These are phyloP conservation scores for Nymphalis c-album DNA, from an alignment of 2,888 invertebrate species.

Conservation along the genomic window DNA sequence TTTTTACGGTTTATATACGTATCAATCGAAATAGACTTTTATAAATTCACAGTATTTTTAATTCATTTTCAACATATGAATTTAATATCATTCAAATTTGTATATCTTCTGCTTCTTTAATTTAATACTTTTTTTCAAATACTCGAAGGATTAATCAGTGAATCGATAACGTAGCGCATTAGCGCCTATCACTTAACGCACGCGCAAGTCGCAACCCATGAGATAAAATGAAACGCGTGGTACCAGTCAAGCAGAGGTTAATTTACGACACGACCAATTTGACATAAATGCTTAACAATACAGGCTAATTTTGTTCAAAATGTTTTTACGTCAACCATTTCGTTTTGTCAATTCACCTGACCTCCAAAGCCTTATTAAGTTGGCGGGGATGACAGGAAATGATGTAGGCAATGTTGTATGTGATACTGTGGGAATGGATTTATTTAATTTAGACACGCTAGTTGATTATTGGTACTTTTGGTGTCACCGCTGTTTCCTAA, in stretches of 20 bases:
- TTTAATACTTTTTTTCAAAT: too few relatives aligned
- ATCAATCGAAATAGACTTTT: too few relatives aligned
- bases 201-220: not conserved
- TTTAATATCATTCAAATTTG: too few relatives aligned
- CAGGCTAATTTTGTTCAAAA: not conserved
- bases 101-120: too few relatives aligned
- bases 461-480: not conserved
- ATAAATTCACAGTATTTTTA: too few relatives aligned
- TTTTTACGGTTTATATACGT: too few relatives aligned
- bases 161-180: not conserved
- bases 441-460: slow-evolving; percentile 28
- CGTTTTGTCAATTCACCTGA: slow-evolving; percentile 33
- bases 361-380: slow-evolving; percentile 56
- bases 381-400: slow-evolving; percentile 63
- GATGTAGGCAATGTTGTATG: slow-evolving; percentile 41
- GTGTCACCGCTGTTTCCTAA: not conserved
- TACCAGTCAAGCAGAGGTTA: not conserved
- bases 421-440: slow-evolving; percentile 48
- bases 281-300: slow-evolving; percentile 6
- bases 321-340: slow-evolving; percentile 13
- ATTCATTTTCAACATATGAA: too few relatives aligned
- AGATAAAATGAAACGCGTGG: not conserved
- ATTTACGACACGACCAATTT: not conserved
- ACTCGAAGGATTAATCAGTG: not conserved
- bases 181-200: too few relatives aligned